Evolutionary conservation across 2,113 vertebrate genomes (phyloP), one percentile per base, ranked within the genome.

Genomic region (Centropristis striata): DNA sequence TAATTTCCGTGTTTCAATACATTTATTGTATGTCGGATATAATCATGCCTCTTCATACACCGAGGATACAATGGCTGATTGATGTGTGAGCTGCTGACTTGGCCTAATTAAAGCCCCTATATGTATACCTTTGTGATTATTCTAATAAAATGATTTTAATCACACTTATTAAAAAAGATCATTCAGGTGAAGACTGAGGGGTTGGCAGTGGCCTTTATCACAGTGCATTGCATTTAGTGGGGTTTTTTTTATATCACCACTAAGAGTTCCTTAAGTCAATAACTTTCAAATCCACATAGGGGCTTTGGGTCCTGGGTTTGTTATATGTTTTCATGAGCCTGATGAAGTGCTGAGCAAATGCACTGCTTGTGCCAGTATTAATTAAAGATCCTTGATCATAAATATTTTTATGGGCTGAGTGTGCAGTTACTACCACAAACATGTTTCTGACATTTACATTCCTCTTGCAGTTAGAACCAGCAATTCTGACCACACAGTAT

Each of bases 321-420:
- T 67, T 77, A n/a, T 46, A 79, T 82, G 55, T 83, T 81, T 82
- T 78, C 71, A 75, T 49, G 61, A 66, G 70, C 32, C 67, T 75
- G 23, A 71, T 77, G 44, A 28, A 78, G 25, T 81, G 70, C 39
- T 65, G 64, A 61, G 53, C 47, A 71, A 72, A 86, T 41, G 42
- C 59, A 80, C 53, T 42, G 23, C 58, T 60, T 57, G 42, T 68
- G 44, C 58, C 69, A 67, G 64, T 66, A 66, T 46, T 78, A 80
- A 81, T 81, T 55, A 82, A 60, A 70, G 20, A 69, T 55, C 25
- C 25, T 50, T 46, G 60, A 69, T 72, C 63, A 73, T 80, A 73
- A 78, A 81, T 78, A 71, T 84, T 68, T 78, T 67, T 49, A 84
- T 81, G 32, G 42, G 73, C 59, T 71, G 42, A 78, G 69, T 41